These are phyloP conservation scores for Wiebesia pumilae DNA, from an alignment of 1,140 invertebrate genomes.

Conservation along the genomic window DNA sequence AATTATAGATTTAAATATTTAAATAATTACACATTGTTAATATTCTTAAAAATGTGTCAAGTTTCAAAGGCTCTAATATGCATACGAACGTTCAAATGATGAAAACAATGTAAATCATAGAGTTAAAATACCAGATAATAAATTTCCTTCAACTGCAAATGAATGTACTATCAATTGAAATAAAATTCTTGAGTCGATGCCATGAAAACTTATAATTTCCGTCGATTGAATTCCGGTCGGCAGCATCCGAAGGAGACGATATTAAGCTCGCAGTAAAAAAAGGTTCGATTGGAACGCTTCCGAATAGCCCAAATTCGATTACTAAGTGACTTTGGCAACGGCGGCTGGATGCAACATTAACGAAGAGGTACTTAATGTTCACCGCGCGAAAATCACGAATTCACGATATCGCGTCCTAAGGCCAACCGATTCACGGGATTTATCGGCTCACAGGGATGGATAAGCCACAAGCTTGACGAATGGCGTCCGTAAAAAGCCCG, in stretches of 20 bases:
- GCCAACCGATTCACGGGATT: constrained; percentile 1
- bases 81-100: neutral
- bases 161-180: constrained; percentile 1
- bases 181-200: constrained; percentile 17
- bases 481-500: constrained; percentile 13
- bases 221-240: constrained; percentile 41
- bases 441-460: constrained; percentile 2
- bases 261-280: constrained; percentile 4
- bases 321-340: constrained; percentile 33
- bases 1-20: too few relatives aligned
- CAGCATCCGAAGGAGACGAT: constrained; percentile 6
- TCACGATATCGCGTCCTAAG: neutral
- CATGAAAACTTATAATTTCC: constrained; percentile 35
- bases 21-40: too few relatives aligned
- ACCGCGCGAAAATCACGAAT: constrained; percentile 10
- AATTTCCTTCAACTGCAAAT: constrained; percentile 9
- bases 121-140: neutral
- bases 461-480: neutral
- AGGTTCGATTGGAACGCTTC: neutral
- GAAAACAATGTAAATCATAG: neutral
- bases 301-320: constrained; percentile 30
- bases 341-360: constrained; percentile 12
- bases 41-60: too few relatives aligned
- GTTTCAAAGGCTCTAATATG: neutral
- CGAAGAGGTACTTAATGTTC: constrained; percentile 19